These are phyloP conservation scores for Onychorhynchus coronatus DNA, from an alignment of 2,113 vertebrate genomes.

Conservation along the genomic window DNA sequence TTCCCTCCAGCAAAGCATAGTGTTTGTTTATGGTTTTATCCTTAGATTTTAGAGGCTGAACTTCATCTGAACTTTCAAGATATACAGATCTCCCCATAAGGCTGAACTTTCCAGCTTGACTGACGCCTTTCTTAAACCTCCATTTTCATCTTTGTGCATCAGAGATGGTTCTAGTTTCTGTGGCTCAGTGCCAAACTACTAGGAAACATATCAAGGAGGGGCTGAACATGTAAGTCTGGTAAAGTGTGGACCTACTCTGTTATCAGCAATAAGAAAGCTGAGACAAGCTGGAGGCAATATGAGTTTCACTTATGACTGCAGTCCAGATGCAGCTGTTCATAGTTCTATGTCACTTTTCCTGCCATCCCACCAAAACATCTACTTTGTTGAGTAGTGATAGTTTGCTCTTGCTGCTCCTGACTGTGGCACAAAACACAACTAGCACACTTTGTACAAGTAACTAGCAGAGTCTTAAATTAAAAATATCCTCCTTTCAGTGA, in stretches of 20 bases:
- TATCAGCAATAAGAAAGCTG: neutral
- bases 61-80: neutral
- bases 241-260: neutral
- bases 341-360: neutral
- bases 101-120: neutral
- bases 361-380: neutral
- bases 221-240: neutral
- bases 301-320: neutral
- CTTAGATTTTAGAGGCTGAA: neutral
- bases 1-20: neutral
- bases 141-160: neutral
- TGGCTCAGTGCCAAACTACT: neutral
- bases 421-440: neutral
- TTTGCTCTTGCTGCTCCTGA: neutral
- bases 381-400: neutral
- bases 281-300: neutral
- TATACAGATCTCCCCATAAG: neutral
- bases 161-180: neutral
- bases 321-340: neutral
- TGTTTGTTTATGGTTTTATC: neutral
- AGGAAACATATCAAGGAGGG: neutral
- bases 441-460: neutral
- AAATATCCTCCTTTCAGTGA: neutral
- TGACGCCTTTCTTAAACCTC: neutral
- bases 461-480: neutral